These are phyloP conservation scores for Pygoscelis antarcticus DNA, from an alignment of 2,113 vertebrate species.

Conservation along the genomic window DNA sequence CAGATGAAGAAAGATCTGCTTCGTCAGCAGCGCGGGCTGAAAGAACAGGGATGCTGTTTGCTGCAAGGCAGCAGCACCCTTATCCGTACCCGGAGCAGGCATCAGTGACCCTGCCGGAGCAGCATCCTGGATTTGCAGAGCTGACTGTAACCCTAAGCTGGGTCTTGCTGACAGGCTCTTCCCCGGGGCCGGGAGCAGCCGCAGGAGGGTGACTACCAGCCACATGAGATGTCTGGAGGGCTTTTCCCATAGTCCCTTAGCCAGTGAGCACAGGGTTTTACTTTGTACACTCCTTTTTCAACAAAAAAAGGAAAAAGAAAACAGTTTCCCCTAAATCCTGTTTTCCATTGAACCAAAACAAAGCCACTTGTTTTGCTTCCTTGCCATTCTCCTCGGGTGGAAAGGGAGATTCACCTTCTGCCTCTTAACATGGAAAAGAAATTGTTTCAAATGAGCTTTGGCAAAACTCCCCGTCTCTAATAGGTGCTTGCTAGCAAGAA, in stretches of 20 bases:
- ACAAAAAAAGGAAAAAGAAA: no score
- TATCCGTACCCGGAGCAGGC: accelerated
- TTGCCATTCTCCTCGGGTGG: accelerated
- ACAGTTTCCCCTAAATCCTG: not conserved
- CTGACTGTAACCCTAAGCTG: not conserved
- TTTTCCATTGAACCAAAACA: not conserved
- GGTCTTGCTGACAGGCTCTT: not conserved
- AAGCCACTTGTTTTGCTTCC: not conserved
- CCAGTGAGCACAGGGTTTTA: not conserved
- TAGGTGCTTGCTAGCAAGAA: not conserved
- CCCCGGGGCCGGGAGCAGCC: not conserved
- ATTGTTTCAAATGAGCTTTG: not conserved
- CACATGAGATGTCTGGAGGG: not conserved
- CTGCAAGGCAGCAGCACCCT: not conserved
- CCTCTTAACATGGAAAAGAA: not conserved
- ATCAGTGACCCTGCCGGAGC: accelerated
- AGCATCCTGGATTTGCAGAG: not conserved
- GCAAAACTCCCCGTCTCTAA: not conserved
- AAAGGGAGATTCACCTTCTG: not conserved
- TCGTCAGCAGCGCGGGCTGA: not conserved
- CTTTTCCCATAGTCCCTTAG: not conserved
- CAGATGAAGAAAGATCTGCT: not conserved
- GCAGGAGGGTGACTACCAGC: not conserved
- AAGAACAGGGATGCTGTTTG: not conserved
- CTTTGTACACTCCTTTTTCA: not conserved